These are phyloP conservation scores for Agriopis leucophaearia DNA, from an alignment of 2,888 invertebrate genomes.

Conservation along the genomic window DNA sequence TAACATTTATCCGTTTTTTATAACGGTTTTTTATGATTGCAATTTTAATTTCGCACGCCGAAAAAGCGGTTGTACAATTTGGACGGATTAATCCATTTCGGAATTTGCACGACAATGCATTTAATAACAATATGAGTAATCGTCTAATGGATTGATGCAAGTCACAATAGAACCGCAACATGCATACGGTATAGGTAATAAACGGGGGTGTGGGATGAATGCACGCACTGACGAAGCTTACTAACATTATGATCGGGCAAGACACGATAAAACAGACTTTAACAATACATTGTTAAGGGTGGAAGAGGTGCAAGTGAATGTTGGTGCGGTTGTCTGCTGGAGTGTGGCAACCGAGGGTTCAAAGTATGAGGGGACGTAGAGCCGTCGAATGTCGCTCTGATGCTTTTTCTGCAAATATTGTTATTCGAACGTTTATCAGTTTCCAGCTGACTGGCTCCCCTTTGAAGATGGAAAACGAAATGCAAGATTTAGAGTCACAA, in stretches of 20 bases:
- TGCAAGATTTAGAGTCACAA: not conserved
- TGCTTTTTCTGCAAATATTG: conserved; percentile 65
- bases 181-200: conserved; percentile 81
- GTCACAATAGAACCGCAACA: conserved; percentile 79
- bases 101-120: conserved; percentile 59
- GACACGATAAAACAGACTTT: conserved; percentile 59
- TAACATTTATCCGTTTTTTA: conserved; percentile 40
- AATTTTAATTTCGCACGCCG: conserved; percentile 42
- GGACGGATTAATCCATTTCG: conserved; percentile 43
- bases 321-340: conserved; percentile 69
- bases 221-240: conserved; percentile 67
- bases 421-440: conserved; percentile 70
- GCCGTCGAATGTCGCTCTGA: conserved; percentile 64
- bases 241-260: conserved; percentile 44
- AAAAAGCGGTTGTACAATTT: conserved; percentile 31
- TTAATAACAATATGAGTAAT: conserved; percentile 75
- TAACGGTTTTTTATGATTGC: conserved; percentile 45
- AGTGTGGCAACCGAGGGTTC: conserved; percentile 75
- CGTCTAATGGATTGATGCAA: conserved; percentile 79
- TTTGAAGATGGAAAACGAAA: conserved; percentile 33
- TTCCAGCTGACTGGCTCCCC: conserved; percentile 61
- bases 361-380: conserved; percentile 72
- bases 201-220: conserved; percentile 80
- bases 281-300: conserved; percentile 55
- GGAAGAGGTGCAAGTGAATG: conserved; percentile 46